These are phyloP conservation scores for Nudaria mundana DNA, from an alignment of 2,888 invertebrate species.

Conservation along the genomic window DNA sequence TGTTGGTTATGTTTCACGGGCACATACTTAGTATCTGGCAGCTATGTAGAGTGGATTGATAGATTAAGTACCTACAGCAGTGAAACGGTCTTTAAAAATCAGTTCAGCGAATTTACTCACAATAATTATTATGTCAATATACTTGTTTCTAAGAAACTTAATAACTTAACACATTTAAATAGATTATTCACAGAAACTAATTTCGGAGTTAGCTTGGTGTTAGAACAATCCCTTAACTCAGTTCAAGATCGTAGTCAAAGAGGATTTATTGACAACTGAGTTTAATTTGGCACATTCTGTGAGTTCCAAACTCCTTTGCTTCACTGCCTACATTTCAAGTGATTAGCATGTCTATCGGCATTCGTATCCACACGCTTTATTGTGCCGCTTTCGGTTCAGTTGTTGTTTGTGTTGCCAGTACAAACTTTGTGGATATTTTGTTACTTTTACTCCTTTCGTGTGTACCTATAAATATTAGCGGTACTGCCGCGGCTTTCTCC, in stretches of 20 bases:
- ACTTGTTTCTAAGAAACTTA: background rate
- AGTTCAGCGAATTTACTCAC: too few relatives aligned
- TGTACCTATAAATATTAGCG: too few relatives aligned
- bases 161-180: constrained; percentile 12
- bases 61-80: too few relatives aligned
- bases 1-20: too few relatives aligned
- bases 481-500: too few relatives aligned
- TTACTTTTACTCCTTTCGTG: too few relatives aligned
- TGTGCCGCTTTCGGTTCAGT: constrained; percentile 22
- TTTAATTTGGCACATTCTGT: constrained; percentile 51
- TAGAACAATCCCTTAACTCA: constrained; percentile 36
- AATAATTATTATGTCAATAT: too few relatives aligned
- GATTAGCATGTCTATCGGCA: constrained; percentile 44
- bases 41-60: too few relatives aligned
- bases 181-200: constrained; percentile 50
- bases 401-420: constrained; percentile 14
- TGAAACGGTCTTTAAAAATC: too few relatives aligned
- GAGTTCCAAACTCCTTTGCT: constrained; percentile 36
- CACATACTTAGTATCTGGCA: too few relatives aligned
- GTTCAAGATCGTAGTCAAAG: constrained; percentile 46
- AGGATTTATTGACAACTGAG: constrained; percentile 41
- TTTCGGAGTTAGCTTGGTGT: constrained; percentile 48
- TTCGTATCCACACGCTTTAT: constrained; percentile 28
- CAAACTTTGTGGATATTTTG: too few relatives aligned
- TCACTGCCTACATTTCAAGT: constrained; percentile 43